These are phyloP conservation scores for Perizoma affinitatum DNA, from an alignment of 2,888 invertebrate species.

Conservation along the genomic window DNA sequence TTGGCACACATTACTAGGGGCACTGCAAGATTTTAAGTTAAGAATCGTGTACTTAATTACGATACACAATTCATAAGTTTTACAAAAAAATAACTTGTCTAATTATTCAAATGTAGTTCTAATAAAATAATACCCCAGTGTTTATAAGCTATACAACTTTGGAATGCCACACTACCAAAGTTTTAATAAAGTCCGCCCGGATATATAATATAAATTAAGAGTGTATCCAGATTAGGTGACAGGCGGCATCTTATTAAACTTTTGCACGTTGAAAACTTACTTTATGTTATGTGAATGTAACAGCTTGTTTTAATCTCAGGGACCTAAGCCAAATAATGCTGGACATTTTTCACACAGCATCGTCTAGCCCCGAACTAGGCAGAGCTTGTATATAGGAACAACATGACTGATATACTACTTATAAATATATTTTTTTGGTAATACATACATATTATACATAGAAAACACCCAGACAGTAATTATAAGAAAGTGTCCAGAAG, in stretches of 20 bases:
- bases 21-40: too few species aligned
- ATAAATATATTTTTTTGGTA: too few species aligned
- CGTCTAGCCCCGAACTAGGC: too few species aligned
- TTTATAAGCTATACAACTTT: conserved; percentile 4
- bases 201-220: conserved; percentile 70
- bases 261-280: conserved; percentile 53
- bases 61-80: neutral
- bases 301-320: conserved; percentile 22
- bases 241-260: conserved; percentile 78
- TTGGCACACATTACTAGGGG: too few species aligned
- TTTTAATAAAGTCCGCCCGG: conserved; percentile 38
- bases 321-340: conserved; percentile 13
- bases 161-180: conserved; percentile 21
- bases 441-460: too few species aligned
- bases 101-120: neutral
- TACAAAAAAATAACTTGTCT: neutral
- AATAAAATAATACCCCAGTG: too few species aligned
- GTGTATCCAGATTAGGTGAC: conserved; percentile 60
- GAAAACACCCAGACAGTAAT: too few species aligned
- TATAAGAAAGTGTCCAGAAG: too few species aligned
- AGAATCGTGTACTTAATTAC: too few species aligned
- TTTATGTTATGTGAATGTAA: conserved; percentile 51
- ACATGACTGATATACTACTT: too few species aligned
- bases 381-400: too few species aligned
- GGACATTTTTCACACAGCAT: too few species aligned